A percentile compares a stretch with the other conserved stretches of the same genome.
phyloP scores from a whole-genome alignment of 2,113 vertebrate genomes.

The Ondatra zibethicus region DNA sequence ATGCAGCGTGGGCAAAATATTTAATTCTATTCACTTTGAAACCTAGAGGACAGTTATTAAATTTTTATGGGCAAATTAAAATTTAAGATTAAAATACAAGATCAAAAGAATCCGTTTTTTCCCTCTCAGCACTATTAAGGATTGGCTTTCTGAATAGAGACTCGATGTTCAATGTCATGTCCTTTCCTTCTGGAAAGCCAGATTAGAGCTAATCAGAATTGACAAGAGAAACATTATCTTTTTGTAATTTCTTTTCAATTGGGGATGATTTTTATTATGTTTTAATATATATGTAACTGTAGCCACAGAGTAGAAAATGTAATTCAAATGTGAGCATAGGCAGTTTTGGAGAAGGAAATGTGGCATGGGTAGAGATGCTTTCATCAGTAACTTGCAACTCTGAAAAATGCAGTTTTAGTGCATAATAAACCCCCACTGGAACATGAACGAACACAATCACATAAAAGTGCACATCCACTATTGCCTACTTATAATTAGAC shows the following conservation, averaged over 20 bases:
- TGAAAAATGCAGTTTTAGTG: not conserved
- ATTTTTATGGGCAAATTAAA: slow-evolving; percentile 90
- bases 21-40: slow-evolving; percentile 87
- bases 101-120: slow-evolving; percentile 86
- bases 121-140: slow-evolving; percentile 82
- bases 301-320: slow-evolving; percentile 65
- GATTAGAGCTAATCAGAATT: slow-evolving; percentile 84
- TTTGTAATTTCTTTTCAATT: slow-evolving; percentile 70
- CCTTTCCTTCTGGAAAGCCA: slow-evolving; percentile 80
- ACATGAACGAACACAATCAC: not conserved
- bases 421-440: not conserved
- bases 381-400: not conserved
- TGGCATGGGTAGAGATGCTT: slow-evolving; percentile 30
- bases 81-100: slow-evolving; percentile 90
- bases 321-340: slow-evolving; percentile 58
- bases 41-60: slow-evolving; percentile 88
- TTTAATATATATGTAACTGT: slow-evolving; percentile 81
- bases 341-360: slow-evolving; percentile 63
- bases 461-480: not conserved
- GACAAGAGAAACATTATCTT: slow-evolving; percentile 75
- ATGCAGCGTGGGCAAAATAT: slow-evolving; percentile 84
- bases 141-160: slow-evolving; percentile 87
- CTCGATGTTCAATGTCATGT: slow-evolving; percentile 83
- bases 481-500: not conserved
- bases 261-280: slow-evolving; percentile 80